Percentiles rank a stretch among this genome's conserved stretches.
Evolutionary conservation across 2,113 vertebrate genomes (phyloP).

Genomic region (Tupaia chinensis): DNA sequence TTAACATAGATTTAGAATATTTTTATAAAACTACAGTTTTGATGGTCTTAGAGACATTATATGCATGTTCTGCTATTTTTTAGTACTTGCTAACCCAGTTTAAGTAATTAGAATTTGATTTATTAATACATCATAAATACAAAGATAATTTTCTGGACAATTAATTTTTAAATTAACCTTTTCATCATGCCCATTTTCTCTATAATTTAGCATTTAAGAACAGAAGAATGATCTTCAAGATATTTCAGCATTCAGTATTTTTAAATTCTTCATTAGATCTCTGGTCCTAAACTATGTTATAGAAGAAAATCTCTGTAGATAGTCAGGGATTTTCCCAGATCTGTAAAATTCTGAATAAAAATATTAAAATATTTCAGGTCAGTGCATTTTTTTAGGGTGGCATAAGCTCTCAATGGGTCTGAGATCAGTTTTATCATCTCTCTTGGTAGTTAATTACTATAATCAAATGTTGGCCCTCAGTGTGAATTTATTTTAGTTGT

Average conservation of each 20-base stretch:
- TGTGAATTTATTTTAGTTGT: neutral
- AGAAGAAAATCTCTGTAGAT: neutral
- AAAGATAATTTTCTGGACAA: slow-evolving; percentile 50
- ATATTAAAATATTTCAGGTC: neutral
- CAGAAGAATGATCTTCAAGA: slow-evolving; percentile 11
- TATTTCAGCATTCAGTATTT: slow-evolving; percentile 28
- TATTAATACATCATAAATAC: slow-evolving; percentile 35
- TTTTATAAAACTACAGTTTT: neutral
- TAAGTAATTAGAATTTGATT: slow-evolving; percentile 60
- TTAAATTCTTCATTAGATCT: neutral
- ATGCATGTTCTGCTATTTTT: neutral
- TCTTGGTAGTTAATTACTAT: neutral
- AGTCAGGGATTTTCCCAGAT: neutral
- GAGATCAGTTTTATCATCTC: neutral
- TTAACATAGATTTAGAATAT: neutral
- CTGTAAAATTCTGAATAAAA: neutral
- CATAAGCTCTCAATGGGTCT: neutral
- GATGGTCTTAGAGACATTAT: neutral
- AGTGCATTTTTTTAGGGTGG: neutral
- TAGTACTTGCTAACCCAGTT: slow-evolving; percentile 11
- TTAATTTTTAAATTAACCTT: slow-evolving; percentile 57
- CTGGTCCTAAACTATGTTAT: neutral
- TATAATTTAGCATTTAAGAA: slow-evolving; percentile 53
- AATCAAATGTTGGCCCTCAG: neutral
- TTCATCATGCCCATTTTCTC: neutral